Evolutionary conservation across 2,113 vertebrate species (phyloP), one percentile per base, ranked within the genome.

Genomic region (Gasterosteus nipponicus): DNA sequence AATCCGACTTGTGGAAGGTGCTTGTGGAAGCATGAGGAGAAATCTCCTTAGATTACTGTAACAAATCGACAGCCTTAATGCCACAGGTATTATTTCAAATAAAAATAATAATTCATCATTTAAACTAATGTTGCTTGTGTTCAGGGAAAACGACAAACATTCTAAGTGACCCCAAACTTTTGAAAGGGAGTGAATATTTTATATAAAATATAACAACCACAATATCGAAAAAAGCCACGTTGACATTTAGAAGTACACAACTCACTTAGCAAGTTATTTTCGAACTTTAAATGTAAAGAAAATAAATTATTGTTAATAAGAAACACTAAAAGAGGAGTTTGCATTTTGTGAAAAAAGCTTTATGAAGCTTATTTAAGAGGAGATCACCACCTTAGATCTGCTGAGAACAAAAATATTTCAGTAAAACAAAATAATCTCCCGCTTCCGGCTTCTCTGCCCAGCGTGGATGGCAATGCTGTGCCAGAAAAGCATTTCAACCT

Each of bases 401-500:
- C 19, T 5, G 26, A 49, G 53, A 65, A 66, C 68, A 63, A 59
- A 59, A n/a, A 72, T 77, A 38, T 56, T 68, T 77, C 44, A 56
- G 57, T 54, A 57, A 77, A 70, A 59, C 51, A 38, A 54, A 76
- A 69, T 58, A 47, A 75, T 72, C 57, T 64, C 44, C 5, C 2
- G 2, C 61, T 35, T 42, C 42, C 3, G 64, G 59, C 11, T 65
- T 69, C 65, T 68, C 26, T 73, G 67, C 31, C 62, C 70, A 73
- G 47, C 76, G 77, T 63, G 46, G 61, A 66, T 57, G 53, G 26
- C 44, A 18, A 10, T 19, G 18, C 61, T 42, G 29, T 71, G 60
- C 79, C 73, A 82, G 44, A 57, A 80, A 64, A 49, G 72, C 47
- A 68, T 80, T 70, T 73, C 49, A 63, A 22, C 82, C 62, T 78